Evolutionary conservation across 2,888 invertebrate genomes (phyloP).

Genomic region (Tenthredo mesomela): DNA sequence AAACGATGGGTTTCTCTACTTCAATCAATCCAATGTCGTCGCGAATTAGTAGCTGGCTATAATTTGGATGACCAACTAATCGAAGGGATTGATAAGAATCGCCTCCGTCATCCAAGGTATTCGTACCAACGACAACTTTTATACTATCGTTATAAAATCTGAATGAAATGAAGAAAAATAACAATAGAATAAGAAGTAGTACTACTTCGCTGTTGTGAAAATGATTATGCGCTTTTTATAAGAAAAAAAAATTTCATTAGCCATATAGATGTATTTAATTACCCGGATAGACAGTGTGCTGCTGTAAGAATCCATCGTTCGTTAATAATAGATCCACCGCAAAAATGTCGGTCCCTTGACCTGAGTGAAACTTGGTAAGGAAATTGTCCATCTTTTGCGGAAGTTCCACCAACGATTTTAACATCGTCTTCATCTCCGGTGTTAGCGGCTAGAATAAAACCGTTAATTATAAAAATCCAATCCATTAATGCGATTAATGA

Average conservation of each 20-base stretch:
- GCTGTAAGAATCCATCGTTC: slow-evolving; percentile 80
- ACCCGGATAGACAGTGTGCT: slow-evolving; percentile 82
- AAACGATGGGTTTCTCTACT: slow-evolving; percentile 69
- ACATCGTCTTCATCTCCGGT: slow-evolving; percentile 56
- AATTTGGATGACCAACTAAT: slow-evolving; percentile 67
- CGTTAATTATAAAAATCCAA: background rate
- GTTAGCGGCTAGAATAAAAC: background rate
- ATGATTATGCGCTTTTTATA: background rate
- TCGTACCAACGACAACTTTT: slow-evolving; percentile 70
- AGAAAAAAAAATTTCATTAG: slow-evolving; percentile 53
- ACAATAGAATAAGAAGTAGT: too few relatives aligned
- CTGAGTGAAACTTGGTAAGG: slow-evolving; percentile 81
- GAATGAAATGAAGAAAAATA: slow-evolving; percentile 25
- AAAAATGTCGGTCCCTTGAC: slow-evolving; percentile 80
- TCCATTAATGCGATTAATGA: background rate
- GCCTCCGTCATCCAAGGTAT: slow-evolving; percentile 71
- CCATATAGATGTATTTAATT: slow-evolving; percentile 35
- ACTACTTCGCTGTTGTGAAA: too few relatives aligned
- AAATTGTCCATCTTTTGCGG: slow-evolving; percentile 79
- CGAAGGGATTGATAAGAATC: slow-evolving; percentile 66
- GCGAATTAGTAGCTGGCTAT: slow-evolving; percentile 68
- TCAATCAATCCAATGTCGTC: slow-evolving; percentile 74
- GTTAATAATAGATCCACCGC: slow-evolving; percentile 82
- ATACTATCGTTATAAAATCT: slow-evolving; percentile 71
- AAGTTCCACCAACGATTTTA: slow-evolving; percentile 78